Evolutionary conservation across 2,113 vertebrate species (phyloP), one percentile per base, ranked within the genome.

Genomic region (Nothocercus nigrocapillus): DNA sequence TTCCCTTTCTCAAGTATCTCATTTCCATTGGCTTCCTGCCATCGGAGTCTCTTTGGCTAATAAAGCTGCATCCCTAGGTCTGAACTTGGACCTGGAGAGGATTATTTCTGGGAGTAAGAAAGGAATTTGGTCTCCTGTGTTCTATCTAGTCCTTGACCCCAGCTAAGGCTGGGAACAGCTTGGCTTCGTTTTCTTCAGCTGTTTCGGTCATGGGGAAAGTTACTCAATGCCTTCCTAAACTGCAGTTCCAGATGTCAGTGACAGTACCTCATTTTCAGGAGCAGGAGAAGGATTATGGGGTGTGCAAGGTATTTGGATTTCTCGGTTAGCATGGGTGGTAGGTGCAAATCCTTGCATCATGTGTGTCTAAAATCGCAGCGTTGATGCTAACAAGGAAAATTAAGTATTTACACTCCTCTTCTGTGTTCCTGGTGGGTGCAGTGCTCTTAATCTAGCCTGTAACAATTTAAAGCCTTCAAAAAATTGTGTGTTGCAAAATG

Each of bases 381-480:
- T 74, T 45, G 56, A 67, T 66, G 73, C 40, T 32, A 74, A 47
- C 6, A 45, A 38, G 70, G n/a, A 49, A 93, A 61, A 79, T 34
- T 51, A n/a, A 68, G 9, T 63, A 59, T 72, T 88, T 90, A 58
- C 32, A 11, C 28, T 79, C 13, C 24, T 64, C 25, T 54, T 44
- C 66, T 36, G 32, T 81, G 56, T 49, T 63, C 56, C 76, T 38
- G n/a, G 5, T 74, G 47, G 40, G 69, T 80, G 17, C 24, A 59
- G n/a, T 36, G 18, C 51, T 45, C 30, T 53, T 79, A 44, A 51
- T 69, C 7, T 19, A 38, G 19, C 18, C 34, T 81, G 63, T 11
- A 76, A 89, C 45, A 15, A 34, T 74, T 66, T 67, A 53, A 79
- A 78, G 56, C 75, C 75, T 88, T 95, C 69, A 67, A 82, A 79